Percentiles rank a stretch among this genome's conserved stretches.
Conservation (phyloP, 2,888 invertebrate species). For the Leucoptera coffeella region DNA sequence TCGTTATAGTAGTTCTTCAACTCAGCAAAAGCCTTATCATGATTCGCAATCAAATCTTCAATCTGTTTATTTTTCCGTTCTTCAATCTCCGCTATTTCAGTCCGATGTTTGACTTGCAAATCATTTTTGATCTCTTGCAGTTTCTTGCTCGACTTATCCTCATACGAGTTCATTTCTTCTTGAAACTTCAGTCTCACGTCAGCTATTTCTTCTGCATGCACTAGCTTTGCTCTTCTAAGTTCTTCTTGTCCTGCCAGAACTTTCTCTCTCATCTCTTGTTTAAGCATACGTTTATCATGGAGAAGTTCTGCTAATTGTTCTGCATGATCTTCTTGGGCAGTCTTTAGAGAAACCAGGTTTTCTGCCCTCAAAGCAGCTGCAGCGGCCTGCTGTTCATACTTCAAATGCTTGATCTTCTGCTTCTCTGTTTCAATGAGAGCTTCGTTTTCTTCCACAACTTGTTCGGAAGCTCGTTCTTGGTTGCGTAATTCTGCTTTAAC, state of each 20-base stretch:
- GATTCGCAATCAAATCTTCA: conserved; percentile 69
- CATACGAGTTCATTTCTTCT: conserved; percentile 42
- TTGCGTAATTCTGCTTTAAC: conserved; percentile 63
- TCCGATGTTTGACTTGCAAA: conserved; percentile 64
- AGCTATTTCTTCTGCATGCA: conserved; percentile 70
- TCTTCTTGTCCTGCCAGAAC: conserved; percentile 66
- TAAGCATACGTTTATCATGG: conserved; percentile 64
- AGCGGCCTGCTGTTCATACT: conserved; percentile 85
- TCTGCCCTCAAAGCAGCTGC: conserved; percentile 81
- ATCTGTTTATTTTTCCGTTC: conserved; percentile 88
- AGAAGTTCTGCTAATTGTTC: conserved; percentile 71
- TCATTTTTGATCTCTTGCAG: conserved; percentile 66
- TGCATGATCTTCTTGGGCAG: conserved; percentile 76
- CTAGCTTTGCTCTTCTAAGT: conserved; percentile 62
- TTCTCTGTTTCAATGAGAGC: conserved; percentile 82
- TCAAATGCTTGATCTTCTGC: conserved; percentile 88
- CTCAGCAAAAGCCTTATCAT: conserved; percentile 80
- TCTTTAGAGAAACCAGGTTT: conserved; percentile 72
- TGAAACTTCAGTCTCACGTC: conserved; percentile 46
- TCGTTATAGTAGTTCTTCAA: conserved; percentile 95
- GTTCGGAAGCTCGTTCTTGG: conserved; percentile 76
- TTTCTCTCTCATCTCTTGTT: conserved; percentile 62
- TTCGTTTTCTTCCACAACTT: conserved; percentile 81
- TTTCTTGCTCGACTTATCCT: conserved; percentile 64
- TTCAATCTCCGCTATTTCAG: conserved; percentile 84